phyloP scores from a whole-genome alignment of 1,140 invertebrate species.

The Sycophila sp. region DNA sequence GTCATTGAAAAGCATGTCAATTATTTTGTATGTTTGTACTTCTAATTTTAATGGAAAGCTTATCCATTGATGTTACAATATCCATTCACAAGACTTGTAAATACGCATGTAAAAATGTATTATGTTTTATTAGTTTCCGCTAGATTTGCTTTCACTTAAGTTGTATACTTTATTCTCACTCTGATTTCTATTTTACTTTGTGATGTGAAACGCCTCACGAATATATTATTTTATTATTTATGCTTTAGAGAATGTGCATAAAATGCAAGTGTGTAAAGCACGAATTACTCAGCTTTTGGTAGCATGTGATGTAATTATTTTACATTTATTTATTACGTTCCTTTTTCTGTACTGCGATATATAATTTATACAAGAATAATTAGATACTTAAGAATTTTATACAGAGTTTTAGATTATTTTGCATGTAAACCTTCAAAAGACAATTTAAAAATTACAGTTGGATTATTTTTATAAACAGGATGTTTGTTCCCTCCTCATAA shows the following conservation, averaged over 20 bases:
- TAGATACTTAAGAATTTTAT: too few relatives aligned
- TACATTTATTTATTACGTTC: conserved; percentile 6
- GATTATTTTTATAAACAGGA: conserved; percentile 49
- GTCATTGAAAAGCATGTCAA: conserved; percentile 10
- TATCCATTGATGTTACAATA: too few relatives aligned
- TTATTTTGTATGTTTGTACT: conserved; percentile 24
- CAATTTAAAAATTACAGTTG: too few relatives aligned
- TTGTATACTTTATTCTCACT: not conserved
- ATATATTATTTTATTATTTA: not conserved
- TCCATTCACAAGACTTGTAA: too few relatives aligned
- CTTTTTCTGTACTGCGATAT: not conserved
- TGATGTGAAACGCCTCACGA: too few relatives aligned
- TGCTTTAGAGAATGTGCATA: not conserved
- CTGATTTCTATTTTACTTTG: too few relatives aligned
- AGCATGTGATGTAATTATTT: conserved; percentile 4
- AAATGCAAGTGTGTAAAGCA: not conserved
- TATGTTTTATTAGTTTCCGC: not conserved
- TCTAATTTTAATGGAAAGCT: too few relatives aligned
- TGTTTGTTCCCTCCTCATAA: conserved; percentile 58
- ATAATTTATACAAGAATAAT: too few relatives aligned
- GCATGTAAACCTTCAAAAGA: too few relatives aligned
- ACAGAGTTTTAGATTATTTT: too few relatives aligned
- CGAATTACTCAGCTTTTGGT: conserved; percentile 15
- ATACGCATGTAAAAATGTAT: conserved; percentile 16
- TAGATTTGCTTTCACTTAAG: conserved; percentile 6